Evolutionary conservation across 2,113 vertebrate species (phyloP).

Genomic region (Hypanus sabinus): DNA sequence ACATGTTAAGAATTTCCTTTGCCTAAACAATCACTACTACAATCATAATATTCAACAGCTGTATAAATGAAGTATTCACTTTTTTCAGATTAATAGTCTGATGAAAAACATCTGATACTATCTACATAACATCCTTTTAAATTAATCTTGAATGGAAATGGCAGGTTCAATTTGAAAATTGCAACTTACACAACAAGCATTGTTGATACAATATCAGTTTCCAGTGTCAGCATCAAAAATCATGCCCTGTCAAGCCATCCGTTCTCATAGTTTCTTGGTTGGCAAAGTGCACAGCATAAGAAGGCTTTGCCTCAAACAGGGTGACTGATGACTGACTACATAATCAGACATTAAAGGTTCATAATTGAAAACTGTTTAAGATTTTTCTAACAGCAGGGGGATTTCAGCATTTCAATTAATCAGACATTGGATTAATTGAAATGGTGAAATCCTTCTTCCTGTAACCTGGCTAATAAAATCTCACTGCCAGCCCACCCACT

Average conservation of each 20-base stretch:
- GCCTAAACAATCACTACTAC: not conserved
- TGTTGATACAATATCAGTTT: not conserved
- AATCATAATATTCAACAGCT: not conserved
- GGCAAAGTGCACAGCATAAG: not conserved
- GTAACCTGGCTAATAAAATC: not conserved
- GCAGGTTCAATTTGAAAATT: not conserved
- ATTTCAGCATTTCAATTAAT: not conserved
- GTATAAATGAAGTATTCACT: not conserved
- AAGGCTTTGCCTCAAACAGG: not conserved
- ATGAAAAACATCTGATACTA: not conserved
- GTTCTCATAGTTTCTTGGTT: not conserved
- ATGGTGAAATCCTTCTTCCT: not conserved
- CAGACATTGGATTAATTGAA: not conserved
- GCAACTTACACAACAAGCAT: not conserved
- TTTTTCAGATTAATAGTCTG: not conserved
- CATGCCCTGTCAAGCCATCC: not conserved
- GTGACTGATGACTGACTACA: not conserved
- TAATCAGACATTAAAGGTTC: not conserved
- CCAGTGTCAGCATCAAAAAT: not conserved
- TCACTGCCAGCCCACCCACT: not conserved
- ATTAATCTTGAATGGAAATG: not conserved
- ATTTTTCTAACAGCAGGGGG: not conserved
- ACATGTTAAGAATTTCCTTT: not conserved
- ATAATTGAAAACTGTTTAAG: too few relatives aligned
- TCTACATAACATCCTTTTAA: slow-evolving; percentile 9